Base-by-base conservation (phyloP, 1,140 invertebrate species). In the Planococcus citri region DNA sequence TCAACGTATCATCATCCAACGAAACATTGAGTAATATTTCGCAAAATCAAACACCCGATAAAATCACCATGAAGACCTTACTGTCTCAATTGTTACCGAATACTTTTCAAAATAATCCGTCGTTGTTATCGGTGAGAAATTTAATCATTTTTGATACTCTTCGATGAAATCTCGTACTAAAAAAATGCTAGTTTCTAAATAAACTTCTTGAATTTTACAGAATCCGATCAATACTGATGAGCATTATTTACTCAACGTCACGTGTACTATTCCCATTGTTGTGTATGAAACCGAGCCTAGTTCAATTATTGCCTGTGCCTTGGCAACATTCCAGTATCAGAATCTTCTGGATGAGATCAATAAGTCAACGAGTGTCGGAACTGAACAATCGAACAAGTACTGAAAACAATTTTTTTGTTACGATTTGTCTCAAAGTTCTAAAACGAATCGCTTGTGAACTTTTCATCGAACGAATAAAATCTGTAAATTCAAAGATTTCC, bases 251-350 rank as follows among this genome's bases (percentile, higher is more conserved):
- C 75, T 86, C 24, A 78, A 83, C 0, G 70, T 79, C 41, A 81
- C 83, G 33, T 76, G 82, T 9, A 80, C 82, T 37, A 83, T 89
- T 20, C 89, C 89, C 0, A 82, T 95, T 9, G 81, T 91, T 12
- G 88, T 95, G 0, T 87, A 89, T 72, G 92, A 95, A 76, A 84
- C 84, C 17, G 92, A 97, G 77, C 87, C 89, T 0, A 93, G 91
- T 72, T 95, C 93, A 0, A 89, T 96, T 64, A 91, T 96, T 70
- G 90, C 93, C 0, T 94, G 92, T 76, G 84, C 91, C 4, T 76
- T 96, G 0, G 83, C 86, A 70, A 89, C 87, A 0, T 75, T 78
- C 22, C 88, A 91, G 41, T 92, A 92, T 74, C 86, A 86, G 70
- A 83, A 82, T 41, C 77, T 81, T 1, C 73, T 88, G 14, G 80